Evolutionary conservation across 2,888 invertebrate genomes (phyloP).

Genomic region (Leptodirus hochenwartii): DNA sequence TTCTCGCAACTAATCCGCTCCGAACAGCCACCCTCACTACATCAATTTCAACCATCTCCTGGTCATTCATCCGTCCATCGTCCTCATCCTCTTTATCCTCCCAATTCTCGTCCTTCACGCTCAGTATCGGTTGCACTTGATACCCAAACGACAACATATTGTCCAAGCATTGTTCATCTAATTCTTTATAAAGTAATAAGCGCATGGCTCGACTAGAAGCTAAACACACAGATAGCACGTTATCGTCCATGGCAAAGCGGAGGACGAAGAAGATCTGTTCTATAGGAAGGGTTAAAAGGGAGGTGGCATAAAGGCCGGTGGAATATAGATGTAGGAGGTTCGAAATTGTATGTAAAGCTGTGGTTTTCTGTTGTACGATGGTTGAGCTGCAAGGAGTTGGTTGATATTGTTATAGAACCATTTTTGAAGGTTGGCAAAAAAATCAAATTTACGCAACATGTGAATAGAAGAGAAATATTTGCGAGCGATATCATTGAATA

Average conservation of each 20-base stretch:
- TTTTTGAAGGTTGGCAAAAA: constrained; percentile 5
- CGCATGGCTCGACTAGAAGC: constrained; percentile 39
- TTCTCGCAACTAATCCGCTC: constrained; percentile 58
- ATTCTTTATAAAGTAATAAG: constrained; percentile 52
- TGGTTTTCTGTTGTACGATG: constrained; percentile 65
- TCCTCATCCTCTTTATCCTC: constrained; percentile 26
- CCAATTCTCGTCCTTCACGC: too few species aligned
- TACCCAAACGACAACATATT: constrained; percentile 45
- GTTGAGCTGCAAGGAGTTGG: constrained; percentile 38
- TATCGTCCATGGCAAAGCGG: constrained; percentile 75
- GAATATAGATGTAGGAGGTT: constrained; percentile 56
- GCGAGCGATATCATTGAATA: too few species aligned
- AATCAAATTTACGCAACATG: too few species aligned
- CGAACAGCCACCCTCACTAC: constrained; percentile 53
- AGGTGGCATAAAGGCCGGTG: constrained; percentile 61
- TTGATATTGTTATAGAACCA: background rate
- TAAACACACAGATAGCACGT: constrained; percentile 35
- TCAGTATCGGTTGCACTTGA: constrained; percentile 41
- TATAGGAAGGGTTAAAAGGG: constrained; percentile 52
- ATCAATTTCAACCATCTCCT: constrained; percentile 71
- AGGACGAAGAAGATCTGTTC: constrained; percentile 64
- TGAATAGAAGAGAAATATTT: too few species aligned
- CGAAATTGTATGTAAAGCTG: constrained; percentile 62
- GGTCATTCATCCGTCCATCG: constrained; percentile 60
- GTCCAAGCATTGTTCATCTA: constrained; percentile 64